These are phyloP conservation scores for Martes martes DNA, from an alignment of 2,113 vertebrate species.

Conservation along the genomic window DNA sequence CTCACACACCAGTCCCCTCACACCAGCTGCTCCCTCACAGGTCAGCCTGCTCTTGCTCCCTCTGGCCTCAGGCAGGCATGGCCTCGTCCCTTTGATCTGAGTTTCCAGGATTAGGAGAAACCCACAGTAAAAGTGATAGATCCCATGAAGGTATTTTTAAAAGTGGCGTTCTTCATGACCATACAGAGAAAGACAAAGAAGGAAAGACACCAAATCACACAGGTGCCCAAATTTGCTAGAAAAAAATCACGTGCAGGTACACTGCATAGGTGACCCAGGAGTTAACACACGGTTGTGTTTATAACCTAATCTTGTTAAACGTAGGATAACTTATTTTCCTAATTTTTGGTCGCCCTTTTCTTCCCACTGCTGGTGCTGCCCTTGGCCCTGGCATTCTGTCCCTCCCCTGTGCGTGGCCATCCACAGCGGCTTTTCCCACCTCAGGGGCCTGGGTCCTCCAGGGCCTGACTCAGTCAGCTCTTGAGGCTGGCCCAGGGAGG, in stretches of 20 bases:
- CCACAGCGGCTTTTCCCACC: neutral
- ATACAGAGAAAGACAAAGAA: neutral
- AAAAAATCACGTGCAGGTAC: fast-evolving
- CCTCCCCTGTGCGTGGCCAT: too few species aligned
- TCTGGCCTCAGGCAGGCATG: fast-evolving
- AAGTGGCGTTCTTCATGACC: too few species aligned
- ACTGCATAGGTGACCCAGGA: neutral
- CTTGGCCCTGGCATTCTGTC: fast-evolving
- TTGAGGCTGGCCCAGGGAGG: neutral
- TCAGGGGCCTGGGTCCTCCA: neutral
- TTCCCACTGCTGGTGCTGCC: neutral
- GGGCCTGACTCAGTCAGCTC: neutral
- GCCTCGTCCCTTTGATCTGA: neutral
- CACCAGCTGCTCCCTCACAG: too few species aligned
- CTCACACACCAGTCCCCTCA: neutral
- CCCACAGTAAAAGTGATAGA: neutral
- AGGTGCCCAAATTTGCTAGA: neutral
- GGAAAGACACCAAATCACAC: fast-evolving
- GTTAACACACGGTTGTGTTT: fast-evolving
- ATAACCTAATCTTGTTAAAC: too few species aligned
- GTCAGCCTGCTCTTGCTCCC: neutral
- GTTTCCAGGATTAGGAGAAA: neutral
- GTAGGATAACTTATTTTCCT: neutral
- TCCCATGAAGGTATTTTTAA: neutral
- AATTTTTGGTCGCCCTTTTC: neutral